phyloP scores from a whole-genome alignment of 2,797 vertebrate species.

The Scolopax rusticola region DNA sequence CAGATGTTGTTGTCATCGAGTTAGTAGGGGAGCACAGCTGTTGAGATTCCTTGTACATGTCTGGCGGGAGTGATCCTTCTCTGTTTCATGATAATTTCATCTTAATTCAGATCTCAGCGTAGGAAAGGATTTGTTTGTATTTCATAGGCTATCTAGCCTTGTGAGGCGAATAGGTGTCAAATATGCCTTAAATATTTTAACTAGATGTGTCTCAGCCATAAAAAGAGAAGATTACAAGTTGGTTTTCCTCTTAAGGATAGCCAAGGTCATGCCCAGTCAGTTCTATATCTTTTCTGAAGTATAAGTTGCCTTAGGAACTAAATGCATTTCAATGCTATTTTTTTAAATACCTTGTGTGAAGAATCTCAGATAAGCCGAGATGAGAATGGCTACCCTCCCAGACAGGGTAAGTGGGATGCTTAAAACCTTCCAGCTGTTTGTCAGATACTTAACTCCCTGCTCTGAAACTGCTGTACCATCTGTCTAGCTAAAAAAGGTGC shows the following conservation, averaged over 20 bases:
- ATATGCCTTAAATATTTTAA: conserved; percentile 1
- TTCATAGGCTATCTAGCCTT: not conserved
- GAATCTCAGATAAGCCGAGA: not conserved
- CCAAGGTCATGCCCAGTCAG: not conserved
- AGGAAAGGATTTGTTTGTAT: not conserved
- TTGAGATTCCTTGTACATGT: not conserved
- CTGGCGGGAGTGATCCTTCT: not conserved
- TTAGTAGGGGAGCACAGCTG: not conserved
- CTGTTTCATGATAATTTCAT: not conserved
- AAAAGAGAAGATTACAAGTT: not conserved
- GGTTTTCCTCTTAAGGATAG: not conserved
- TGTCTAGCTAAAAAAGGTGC: conserved; percentile 62
- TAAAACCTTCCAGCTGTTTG: conserved; percentile 68
- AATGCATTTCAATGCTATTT: not conserved
- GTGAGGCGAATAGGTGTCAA: conserved; percentile 8
- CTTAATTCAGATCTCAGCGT: not conserved
- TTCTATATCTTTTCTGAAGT: not conserved
- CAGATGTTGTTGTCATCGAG: not conserved
- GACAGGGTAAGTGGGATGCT: conserved; percentile 19
- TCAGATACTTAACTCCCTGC: conserved; percentile 38
- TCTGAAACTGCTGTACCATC: conserved; percentile 56
- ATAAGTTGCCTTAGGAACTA: not conserved
- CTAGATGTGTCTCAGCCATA: not conserved
- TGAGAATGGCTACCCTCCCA: conserved; percentile 23
- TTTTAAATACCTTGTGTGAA: not conserved